Conservation (phyloP, 2,888 invertebrate species). For the Meloe dianella region DNA sequence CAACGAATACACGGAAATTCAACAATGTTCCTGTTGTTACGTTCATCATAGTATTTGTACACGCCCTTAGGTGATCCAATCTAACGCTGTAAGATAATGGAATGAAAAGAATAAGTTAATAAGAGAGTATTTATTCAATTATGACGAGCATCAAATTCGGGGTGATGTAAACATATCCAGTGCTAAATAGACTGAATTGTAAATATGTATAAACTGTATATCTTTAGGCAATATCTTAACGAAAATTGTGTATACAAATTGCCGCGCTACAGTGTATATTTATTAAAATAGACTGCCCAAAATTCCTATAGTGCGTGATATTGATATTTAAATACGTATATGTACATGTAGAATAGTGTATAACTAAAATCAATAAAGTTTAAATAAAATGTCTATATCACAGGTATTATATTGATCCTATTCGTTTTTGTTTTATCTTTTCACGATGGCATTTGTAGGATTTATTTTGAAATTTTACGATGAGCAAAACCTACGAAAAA, state of each 20-base stretch:
- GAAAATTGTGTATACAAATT: slow-evolving; percentile 30
- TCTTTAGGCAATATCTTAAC: slow-evolving; percentile 25
- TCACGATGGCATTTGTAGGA: no score
- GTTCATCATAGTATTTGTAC: slow-evolving; percentile 20
- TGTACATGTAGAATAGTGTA: slow-evolving; percentile 45
- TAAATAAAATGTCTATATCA: slow-evolving; percentile 32
- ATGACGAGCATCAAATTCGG: slow-evolving; percentile 9
- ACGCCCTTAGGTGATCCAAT: slow-evolving; percentile 48
- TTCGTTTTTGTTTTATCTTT: not conserved
- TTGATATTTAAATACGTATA: slow-evolving; percentile 41
- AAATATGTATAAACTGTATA: slow-evolving; percentile 39
- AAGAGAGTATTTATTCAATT: slow-evolving; percentile 6
- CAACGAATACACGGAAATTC: slow-evolving; percentile 35
- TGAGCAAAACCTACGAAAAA: no score
- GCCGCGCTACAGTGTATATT: slow-evolving; percentile 31
- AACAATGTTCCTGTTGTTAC: slow-evolving; percentile 13
- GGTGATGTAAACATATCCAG: slow-evolving; percentile 47
- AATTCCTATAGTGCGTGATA: slow-evolving; percentile 39
- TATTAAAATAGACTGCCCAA: slow-evolving; percentile 34
- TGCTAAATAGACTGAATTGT: slow-evolving; percentile 53
- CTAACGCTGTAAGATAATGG: not conserved
- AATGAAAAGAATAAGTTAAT: not conserved
- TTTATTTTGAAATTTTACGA: no score
- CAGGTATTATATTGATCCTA: not conserved
- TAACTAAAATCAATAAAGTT: slow-evolving; percentile 46